Conservation (phyloP, 2,888 invertebrate species). For the Drepanosiphum platanoidis region DNA sequence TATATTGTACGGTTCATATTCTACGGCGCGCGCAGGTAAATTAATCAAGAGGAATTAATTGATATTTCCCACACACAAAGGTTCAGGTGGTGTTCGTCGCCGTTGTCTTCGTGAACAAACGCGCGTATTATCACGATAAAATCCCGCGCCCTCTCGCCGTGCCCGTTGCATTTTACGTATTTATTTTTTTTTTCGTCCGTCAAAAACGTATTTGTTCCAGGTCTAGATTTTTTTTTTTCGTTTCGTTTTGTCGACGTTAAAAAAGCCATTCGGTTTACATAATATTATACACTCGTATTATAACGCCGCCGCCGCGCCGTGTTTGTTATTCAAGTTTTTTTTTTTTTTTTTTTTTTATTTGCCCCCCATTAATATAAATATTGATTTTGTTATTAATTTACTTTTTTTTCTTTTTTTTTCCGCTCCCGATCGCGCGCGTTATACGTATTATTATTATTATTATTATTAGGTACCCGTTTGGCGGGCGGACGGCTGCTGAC, state of each 20-base stretch:
- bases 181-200: conserved; percentile 38
- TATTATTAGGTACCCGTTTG: conserved; percentile 34
- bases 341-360: too few species aligned
- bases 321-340: conserved; percentile 49
- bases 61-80: conserved; percentile 43
- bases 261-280: conserved; percentile 47
- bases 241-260: too few species aligned
- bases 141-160: conserved; percentile 38
- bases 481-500: conserved; percentile 5
- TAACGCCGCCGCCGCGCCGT: conserved; percentile 36
- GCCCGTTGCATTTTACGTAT: too few species aligned
- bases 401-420: too few species aligned
- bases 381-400: conserved; percentile 61
- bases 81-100: conserved; percentile 52
- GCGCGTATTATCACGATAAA: conserved; percentile 35
- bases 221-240: conserved; percentile 33
- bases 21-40: too few species aligned
- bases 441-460: too few species aligned
- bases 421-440: conserved; percentile 26
- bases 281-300: too few species aligned
- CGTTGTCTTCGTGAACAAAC: conserved; percentile 43
- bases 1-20: too few species aligned
- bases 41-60: conserved; percentile 59
- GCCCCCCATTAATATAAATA: conserved; percentile 52
- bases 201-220: conserved; percentile 51